A percentile compares a stretch with the other conserved stretches of the same genome.
Evolutionary conservation across 2,888 invertebrate genomes (phyloP).

Genomic region (Melangyna quadrimaculata): DNA sequence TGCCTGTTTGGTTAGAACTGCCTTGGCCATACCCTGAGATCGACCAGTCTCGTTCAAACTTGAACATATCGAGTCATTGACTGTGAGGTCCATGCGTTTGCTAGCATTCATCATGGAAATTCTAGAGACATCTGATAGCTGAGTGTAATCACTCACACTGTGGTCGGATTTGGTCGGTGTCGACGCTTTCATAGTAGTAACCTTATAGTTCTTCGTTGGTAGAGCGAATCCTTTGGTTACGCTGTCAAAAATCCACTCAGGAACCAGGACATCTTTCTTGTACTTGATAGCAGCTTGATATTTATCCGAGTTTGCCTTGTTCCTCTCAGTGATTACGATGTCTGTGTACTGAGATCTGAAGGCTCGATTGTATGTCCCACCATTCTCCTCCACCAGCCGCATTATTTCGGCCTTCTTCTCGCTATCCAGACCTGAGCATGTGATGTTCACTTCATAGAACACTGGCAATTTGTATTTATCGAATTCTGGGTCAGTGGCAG

Average conservation of each 20-base stretch:
- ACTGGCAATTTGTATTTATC: conserved; percentile 84
- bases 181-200: conserved; percentile 85
- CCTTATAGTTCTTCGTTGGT: conserved; percentile 83
- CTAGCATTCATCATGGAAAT: conserved; percentile 74
- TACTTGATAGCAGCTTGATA: conserved; percentile 79
- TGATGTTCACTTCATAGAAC: conserved; percentile 90
- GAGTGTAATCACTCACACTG: conserved; percentile 78
- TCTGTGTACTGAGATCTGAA: conserved; percentile 79
- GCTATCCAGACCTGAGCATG: conserved; percentile 86
- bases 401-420: conserved; percentile 82
- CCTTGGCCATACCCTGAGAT: conserved; percentile 53
- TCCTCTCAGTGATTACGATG: conserved; percentile 79
- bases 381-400: conserved; percentile 87
- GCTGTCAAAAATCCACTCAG: conserved; percentile 92
- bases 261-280: conserved; percentile 84
- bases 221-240: conserved; percentile 86
- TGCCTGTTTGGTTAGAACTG: conserved; percentile 61
- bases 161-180: conserved; percentile 84
- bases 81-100: conserved; percentile 72
- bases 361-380: conserved; percentile 84
- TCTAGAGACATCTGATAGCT: conserved; percentile 78
- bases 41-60: conserved; percentile 60
- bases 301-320: conserved; percentile 78
- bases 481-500: conserved; percentile 86
- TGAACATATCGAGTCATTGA: conserved; percentile 74